A percentile compares a stretch with the other conserved stretches of the same genome.
phyloP scores from a whole-genome alignment of 2,888 invertebrate species.

The Catocala sponsa region DNA sequence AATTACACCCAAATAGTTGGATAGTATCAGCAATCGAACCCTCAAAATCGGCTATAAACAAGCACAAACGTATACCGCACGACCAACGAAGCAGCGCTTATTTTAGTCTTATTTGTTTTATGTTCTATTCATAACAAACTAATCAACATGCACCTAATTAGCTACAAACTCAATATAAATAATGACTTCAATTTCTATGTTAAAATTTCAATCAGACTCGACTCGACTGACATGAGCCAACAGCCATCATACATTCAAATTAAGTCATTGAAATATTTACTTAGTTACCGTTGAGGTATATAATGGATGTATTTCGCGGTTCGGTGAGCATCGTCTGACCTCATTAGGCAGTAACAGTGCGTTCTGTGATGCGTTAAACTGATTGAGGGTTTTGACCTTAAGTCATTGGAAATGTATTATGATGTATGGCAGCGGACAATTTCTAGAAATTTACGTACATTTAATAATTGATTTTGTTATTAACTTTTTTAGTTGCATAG shows the following conservation, averaged over 20 bases:
- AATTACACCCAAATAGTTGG: too few relatives aligned
- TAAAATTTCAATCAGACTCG: constrained; percentile 40
- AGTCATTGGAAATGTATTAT: constrained; percentile 17
- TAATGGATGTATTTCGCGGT: constrained; percentile 69
- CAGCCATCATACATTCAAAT: constrained; percentile 59
- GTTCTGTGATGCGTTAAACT: constrained; percentile 60
- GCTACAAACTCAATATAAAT: constrained; percentile 11
- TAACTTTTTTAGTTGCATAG: too few relatives aligned
- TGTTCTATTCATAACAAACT: constrained; percentile 12
- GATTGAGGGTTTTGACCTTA: constrained; percentile 51
- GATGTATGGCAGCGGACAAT: neutral
- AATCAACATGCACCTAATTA: constrained; percentile 26
- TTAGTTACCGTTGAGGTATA: constrained; percentile 46
- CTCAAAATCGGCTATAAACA: too few relatives aligned
- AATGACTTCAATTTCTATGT: constrained; percentile 43
- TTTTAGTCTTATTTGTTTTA: neutral
- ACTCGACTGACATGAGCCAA: constrained; percentile 9
- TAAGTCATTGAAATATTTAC: constrained; percentile 64
- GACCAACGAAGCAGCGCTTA: too few relatives aligned
- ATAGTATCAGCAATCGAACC: too few relatives aligned
- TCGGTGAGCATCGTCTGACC: constrained; percentile 59
- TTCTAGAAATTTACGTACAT: too few relatives aligned
- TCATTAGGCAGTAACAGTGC: constrained; percentile 60
- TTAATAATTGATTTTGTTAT: too few relatives aligned
- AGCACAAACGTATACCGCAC: too few relatives aligned